Evolutionary conservation across 2,113 vertebrate species (phyloP).

Genomic region (Callipepla squamata): DNA sequence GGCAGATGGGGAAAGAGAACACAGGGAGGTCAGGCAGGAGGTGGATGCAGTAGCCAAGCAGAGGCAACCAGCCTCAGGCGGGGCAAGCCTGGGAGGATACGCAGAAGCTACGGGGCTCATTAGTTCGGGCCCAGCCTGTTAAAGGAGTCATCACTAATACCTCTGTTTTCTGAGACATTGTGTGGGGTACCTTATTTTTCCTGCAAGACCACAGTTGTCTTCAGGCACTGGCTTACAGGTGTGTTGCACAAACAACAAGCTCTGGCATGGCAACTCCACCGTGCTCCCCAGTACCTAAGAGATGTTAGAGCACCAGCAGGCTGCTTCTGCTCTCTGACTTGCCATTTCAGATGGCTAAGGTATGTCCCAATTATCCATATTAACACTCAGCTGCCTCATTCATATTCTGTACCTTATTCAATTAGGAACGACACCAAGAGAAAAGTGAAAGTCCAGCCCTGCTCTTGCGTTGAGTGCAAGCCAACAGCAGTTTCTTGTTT

Average conservation of each 20-base stretch:
- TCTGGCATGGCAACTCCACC: neutral
- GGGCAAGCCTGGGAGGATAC: fast-evolving
- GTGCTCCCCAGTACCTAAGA: neutral
- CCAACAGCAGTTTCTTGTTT: neutral
- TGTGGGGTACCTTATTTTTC: neutral
- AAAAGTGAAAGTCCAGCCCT: neutral
- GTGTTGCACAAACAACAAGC: neutral
- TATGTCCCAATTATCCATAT: neutral
- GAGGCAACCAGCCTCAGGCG: neutral
- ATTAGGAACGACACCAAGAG: neutral
- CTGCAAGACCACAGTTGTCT: neutral
- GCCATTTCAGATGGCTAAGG: neutral
- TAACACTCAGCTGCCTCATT: neutral
- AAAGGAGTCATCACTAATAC: neutral
- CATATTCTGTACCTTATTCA: neutral
- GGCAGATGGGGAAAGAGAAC: neutral
- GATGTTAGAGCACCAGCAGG: neutral
- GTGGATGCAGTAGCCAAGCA: neutral
- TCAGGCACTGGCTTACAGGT: neutral
- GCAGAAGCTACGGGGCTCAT: neutral
- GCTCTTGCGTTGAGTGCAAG: neutral
- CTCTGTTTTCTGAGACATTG: neutral
- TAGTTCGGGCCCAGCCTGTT: neutral
- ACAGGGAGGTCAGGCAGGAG: neutral
- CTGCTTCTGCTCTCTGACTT: neutral